Evolutionary conservation across 2,113 vertebrate species (phyloP).

Genomic region (Furnarius figulus): DNA sequence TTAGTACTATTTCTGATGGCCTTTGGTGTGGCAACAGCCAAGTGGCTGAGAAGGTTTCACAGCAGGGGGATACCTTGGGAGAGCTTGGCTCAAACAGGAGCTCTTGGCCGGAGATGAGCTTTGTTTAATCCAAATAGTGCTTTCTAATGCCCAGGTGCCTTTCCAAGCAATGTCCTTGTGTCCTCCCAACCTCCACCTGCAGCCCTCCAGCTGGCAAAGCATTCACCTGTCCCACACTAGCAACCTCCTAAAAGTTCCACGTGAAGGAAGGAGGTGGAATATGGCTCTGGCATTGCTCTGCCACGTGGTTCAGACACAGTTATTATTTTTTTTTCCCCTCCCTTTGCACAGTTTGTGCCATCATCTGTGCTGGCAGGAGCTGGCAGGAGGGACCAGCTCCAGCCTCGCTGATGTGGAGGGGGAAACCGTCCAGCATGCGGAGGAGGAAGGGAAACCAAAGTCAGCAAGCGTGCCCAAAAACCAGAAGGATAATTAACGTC

Average conservation of each 20-base stretch:
- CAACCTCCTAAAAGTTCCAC: background rate
- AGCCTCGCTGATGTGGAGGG: background rate
- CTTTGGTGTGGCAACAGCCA: background rate
- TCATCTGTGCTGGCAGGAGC: constrained; percentile 40
- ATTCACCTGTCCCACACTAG: background rate
- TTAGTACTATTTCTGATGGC: background rate
- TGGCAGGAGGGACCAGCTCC: constrained; percentile 2
- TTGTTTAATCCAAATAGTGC: background rate
- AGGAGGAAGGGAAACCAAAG: background rate
- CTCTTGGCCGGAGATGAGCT: background rate
- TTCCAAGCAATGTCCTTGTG: background rate
- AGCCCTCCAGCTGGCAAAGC: background rate
- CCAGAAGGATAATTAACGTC: background rate
- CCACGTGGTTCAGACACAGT: background rate
- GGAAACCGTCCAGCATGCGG: background rate
- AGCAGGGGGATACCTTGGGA: background rate
- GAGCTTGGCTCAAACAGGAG: background rate
- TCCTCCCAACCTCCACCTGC: background rate
- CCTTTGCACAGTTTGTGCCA: background rate
- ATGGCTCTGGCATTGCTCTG: background rate
- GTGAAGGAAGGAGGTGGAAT: background rate
- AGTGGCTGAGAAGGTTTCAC: background rate
- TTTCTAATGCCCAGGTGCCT: background rate
- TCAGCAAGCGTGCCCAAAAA: background rate
- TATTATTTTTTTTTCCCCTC: background rate